Evolutionary conservation across 2,797 vertebrate species (phyloP), one percentile per base, ranked within the genome.

Genomic region (Pteropus rufus): DNA sequence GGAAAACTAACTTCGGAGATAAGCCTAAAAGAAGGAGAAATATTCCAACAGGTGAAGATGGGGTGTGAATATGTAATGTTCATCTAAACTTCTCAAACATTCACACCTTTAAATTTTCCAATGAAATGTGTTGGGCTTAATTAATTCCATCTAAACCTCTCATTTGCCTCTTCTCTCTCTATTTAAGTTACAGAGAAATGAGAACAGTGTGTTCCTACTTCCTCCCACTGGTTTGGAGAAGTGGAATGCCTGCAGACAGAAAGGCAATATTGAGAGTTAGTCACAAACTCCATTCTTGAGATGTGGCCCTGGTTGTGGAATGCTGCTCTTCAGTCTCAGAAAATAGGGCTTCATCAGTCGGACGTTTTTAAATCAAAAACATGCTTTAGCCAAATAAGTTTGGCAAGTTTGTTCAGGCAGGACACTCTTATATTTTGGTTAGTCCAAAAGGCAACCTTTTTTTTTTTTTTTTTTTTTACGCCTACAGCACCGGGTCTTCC

Each of bases 391-490:
- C 87, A 85, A 49, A 26, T 31, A 77, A 31, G 26, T 24, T 54
- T 72, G 2, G 44, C 0, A 0, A 90, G 31, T 36, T 36, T 58
- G 49, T 36, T 87, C 70, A 10, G 46, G 34, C 29, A 56, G 62
- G 58, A 96, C 64, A 58, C 65, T 49, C 91, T 94, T 79, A 8
- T 12, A 41, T 39, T 88, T 80, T 64, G 18, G 95, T 82, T 36
- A 46, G 54, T 86, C 89, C 79, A 36, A 93, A 98, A 97, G 76
- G 39, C 56, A 87, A 80, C 52, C 14, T 88, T 75, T 79, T 56
- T 72, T 52, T 56, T 36, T 41, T 41, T 44, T 44, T 44, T 44
- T 49, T 49, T 16, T 49, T 49, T 49, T 4, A 49, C 4, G 15
- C 49, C 49, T 49, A 49, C 49, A 49, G 15, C 49, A 49, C 15